Evolutionary conservation across 1,140 invertebrate genomes (phyloP).

Genomic region (Planococcus citri): DNA sequence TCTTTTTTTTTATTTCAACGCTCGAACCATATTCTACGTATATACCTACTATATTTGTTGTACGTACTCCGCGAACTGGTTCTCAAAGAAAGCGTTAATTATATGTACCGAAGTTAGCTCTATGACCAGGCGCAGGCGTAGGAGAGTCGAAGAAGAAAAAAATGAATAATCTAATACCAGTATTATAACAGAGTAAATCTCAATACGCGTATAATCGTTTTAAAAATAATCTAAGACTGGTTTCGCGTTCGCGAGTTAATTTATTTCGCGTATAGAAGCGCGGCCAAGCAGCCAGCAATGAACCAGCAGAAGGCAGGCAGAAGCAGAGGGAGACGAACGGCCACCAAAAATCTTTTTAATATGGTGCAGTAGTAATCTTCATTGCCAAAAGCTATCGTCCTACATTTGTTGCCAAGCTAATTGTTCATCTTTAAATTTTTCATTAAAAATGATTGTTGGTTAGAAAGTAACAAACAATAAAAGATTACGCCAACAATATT

Average conservation of each 20-base stretch:
- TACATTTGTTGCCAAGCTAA: not conserved
- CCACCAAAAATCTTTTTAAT: no score
- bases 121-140: not conserved
- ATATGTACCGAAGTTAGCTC: not conserved
- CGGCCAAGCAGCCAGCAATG: no score
- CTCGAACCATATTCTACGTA: no score
- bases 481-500: no score
- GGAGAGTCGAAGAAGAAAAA: not conserved
- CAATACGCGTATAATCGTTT: not conserved
- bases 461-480: constrained; percentile 7
- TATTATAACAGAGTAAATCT: not conserved
- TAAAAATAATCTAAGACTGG: not conserved
- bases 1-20: no score
- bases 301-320: no score
- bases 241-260: not conserved
- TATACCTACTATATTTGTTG: no score
- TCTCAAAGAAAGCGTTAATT: not conserved
- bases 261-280: not conserved
- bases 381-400: not conserved
- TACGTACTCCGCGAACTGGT: no score
- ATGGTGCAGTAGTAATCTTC: not conserved
- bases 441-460: not conserved
- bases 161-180: constrained; percentile 3
- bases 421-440: not conserved
- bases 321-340: no score